Conservation (phyloP, 2,113 vertebrate species). For the Podocnemis expansa region DNA sequence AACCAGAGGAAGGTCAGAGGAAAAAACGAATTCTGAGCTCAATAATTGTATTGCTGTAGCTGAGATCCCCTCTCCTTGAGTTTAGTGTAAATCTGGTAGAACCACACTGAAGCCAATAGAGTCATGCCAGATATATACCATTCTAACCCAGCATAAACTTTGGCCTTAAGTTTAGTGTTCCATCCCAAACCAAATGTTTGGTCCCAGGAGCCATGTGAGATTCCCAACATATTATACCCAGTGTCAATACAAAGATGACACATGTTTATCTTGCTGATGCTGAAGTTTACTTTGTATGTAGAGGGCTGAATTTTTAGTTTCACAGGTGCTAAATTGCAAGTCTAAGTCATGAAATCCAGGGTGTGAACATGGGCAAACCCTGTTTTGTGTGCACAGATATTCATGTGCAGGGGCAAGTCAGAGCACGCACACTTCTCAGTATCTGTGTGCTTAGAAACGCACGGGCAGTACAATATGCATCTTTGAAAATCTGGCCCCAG, state of each 20-base stretch:
- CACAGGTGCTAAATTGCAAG: background rate
- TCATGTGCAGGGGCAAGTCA: background rate
- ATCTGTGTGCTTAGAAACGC: background rate
- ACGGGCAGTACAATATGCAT: background rate
- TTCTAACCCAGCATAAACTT: background rate
- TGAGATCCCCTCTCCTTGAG: background rate
- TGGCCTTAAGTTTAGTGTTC: background rate
- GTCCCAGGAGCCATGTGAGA: background rate
- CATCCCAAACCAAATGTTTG: background rate
- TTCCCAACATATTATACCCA: background rate
- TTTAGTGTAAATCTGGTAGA: accelerated
- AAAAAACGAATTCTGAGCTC: slow-evolving; percentile 53
- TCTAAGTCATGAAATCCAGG: background rate
- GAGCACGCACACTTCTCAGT: background rate
- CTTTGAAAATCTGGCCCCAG: background rate
- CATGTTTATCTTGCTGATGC: background rate
- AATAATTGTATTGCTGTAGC: slow-evolving; percentile 9
- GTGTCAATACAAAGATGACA: accelerated
- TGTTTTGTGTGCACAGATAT: background rate
- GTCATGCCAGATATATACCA: background rate
- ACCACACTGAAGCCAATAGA: accelerated
- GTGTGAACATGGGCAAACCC: accelerated
- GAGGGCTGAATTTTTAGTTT: background rate
- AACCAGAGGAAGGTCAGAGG: slow-evolving; percentile 33
- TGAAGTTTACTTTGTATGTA: background rate